Evolutionary conservation across 2,888 invertebrate species (phyloP).

Genomic region (Philonicus albiceps): DNA sequence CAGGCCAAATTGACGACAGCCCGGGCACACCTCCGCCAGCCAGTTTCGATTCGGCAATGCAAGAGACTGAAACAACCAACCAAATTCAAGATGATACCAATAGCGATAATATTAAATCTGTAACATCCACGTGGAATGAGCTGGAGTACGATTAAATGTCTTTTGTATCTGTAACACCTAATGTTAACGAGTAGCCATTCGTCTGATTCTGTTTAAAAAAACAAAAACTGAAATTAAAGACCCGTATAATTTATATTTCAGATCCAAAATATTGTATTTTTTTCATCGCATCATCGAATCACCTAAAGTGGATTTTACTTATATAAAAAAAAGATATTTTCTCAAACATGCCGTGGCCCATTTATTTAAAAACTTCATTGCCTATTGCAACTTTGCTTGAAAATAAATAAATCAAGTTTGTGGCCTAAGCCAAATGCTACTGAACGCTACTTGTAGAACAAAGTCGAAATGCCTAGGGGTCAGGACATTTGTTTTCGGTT

Average conservation of each 20-base stretch:
- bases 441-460: too few relatives aligned
- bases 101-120: neutral
- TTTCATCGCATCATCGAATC: too few relatives aligned
- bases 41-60: neutral
- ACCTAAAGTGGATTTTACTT: too few relatives aligned
- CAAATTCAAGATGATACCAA: slow-evolving; percentile 12
- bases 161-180: neutral
- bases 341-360: neutral
- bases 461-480: too few relatives aligned
- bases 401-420: too few relatives aligned
- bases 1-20: slow-evolving; percentile 44
- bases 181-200: slow-evolving; percentile 12
- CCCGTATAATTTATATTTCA: slow-evolving; percentile 17
- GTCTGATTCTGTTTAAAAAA: neutral
- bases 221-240: neutral
- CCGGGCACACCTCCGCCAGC: slow-evolving; percentile 39
- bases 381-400: neutral
- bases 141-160: neutral
- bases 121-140: neutral
- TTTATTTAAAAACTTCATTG: neutral
- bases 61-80: slow-evolving; percentile 24
- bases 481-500: too few relatives aligned
- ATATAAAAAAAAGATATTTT: neutral
- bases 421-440: too few relatives aligned
- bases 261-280: neutral